Percentiles rank a stretch among this genome's conserved stretches.
Evolutionary conservation across 2,888 invertebrate genomes (phyloP).

Genomic region (Mesodorylaimus sp.): DNA sequence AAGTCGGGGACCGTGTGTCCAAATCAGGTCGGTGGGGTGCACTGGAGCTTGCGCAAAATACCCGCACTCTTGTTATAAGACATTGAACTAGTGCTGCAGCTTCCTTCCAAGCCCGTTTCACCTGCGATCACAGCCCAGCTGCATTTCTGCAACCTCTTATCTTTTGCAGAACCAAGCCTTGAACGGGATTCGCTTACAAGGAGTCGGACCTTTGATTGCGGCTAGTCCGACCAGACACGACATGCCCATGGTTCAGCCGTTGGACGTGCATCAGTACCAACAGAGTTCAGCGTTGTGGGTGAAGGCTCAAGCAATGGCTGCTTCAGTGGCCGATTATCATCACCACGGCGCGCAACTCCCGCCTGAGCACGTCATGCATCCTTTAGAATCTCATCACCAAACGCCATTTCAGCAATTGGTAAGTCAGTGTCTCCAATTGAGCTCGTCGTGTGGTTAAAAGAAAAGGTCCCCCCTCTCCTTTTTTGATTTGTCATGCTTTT

Average conservation of each 20-base stretch:
- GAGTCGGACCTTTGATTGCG: conserved; percentile 82
- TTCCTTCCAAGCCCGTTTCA: too few relatives aligned
- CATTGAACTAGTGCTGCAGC: too few relatives aligned
- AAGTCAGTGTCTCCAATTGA: conserved; percentile 54
- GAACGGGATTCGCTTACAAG: conserved; percentile 51
- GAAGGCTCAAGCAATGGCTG: conserved; percentile 29
- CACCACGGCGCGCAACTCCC: conserved; percentile 1
- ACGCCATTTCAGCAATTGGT: conserved; percentile 86
- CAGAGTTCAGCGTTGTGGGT: conserved; percentile 58
- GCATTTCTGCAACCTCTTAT: background rate
- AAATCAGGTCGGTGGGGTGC: too few relatives aligned
- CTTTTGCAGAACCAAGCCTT: conserved; percentile 25
- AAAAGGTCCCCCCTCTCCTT: too few relatives aligned
- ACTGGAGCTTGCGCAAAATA: too few relatives aligned
- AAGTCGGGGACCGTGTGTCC: too few relatives aligned
- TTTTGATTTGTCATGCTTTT: too few relatives aligned
- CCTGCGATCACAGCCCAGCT: too few relatives aligned
- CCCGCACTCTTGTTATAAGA: too few relatives aligned
- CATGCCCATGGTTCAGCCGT: conserved; percentile 56
- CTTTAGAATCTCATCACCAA: background rate
- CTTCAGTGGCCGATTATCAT: too few relatives aligned
- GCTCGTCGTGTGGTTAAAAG: too few relatives aligned
- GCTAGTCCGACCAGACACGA: conserved; percentile 48
- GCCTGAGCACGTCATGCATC: background rate
- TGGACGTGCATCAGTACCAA: conserved; percentile 81